Percentiles rank a stretch among this genome's conserved stretches.
phyloP scores from a whole-genome alignment of 2,797 vertebrate species.

The Hippoglossus hippoglossus region DNA sequence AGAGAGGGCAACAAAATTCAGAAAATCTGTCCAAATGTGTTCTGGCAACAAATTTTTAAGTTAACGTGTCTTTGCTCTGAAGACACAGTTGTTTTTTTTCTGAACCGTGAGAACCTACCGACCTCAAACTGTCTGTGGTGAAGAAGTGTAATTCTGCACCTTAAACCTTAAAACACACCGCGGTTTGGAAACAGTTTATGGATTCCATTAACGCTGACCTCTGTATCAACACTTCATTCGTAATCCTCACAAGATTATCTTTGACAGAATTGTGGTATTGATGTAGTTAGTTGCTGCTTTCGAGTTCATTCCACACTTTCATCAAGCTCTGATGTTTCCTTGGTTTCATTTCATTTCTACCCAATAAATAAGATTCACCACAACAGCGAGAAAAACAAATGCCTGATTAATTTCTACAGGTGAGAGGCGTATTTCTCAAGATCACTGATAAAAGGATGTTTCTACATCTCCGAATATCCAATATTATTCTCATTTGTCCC shows the following conservation, averaged over 20 bases:
- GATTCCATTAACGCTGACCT: constrained; percentile 23
- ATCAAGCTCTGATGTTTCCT: too few species aligned
- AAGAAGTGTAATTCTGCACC: constrained; percentile 40
- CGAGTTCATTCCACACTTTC: background rate
- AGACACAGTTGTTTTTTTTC: background rate
- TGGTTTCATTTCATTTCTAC: too few species aligned
- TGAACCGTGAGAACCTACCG: constrained; percentile 29
- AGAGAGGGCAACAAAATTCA: too few species aligned
- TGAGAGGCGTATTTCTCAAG: too few species aligned
- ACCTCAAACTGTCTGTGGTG: constrained; percentile 32
- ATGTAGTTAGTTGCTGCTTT: constrained; percentile 3
- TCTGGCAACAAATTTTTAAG: constrained; percentile 29
- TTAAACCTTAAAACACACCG: constrained; percentile 19
- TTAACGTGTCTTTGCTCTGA: constrained; percentile 32
- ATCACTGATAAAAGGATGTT: too few species aligned
- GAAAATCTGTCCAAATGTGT: constrained; percentile 27
- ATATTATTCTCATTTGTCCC: too few species aligned
- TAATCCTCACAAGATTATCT: constrained; percentile 24
- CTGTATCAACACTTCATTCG: background rate
- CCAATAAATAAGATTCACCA: too few species aligned
- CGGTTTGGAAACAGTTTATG: constrained; percentile 28
- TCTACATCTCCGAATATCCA: too few species aligned
- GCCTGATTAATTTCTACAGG: too few species aligned
- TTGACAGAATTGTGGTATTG: constrained; percentile 14
- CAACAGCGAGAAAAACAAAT: too few species aligned